Conservation (phyloP, 2,113 vertebrate species). For the Eulemur rufifrons region DNA sequence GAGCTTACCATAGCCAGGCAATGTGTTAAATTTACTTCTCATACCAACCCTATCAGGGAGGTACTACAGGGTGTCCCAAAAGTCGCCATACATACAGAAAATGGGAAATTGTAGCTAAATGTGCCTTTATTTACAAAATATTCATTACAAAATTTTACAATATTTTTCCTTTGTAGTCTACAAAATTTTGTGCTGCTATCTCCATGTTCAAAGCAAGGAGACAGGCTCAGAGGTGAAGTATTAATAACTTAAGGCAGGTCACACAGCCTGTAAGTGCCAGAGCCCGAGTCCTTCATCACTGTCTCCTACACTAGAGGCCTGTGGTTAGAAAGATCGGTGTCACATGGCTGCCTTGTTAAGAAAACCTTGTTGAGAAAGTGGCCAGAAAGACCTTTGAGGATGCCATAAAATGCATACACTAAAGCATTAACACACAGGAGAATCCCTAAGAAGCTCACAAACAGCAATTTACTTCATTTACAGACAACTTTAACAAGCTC, state of each 20-base stretch:
- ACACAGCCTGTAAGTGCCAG: not conserved
- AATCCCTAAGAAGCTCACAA: constrained; percentile 6
- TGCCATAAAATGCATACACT: constrained; percentile 13
- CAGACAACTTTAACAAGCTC: constrained; percentile 37
- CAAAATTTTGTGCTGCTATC: not conserved
- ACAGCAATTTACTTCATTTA: not conserved
- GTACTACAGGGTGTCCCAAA: no score
- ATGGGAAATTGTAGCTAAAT: no score
- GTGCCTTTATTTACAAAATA: no score
- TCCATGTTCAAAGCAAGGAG: not conserved
- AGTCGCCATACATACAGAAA: no score
- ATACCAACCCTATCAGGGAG: not conserved
- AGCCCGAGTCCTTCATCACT: not conserved
- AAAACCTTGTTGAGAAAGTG: not conserved
- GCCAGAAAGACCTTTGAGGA: constrained; percentile 13
- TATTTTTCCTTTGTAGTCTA: no score
- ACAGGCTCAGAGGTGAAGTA: not conserved
- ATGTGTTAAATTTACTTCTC: not conserved
- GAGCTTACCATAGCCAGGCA: not conserved
- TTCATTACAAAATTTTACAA: no score
- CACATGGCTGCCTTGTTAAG: not conserved
- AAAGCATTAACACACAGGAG: not conserved
- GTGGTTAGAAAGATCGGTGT: not conserved
- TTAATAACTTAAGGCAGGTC: not conserved
- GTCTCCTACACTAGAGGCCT: no score